These are phyloP conservation scores for Nephotettix cincticeps DNA, from an alignment of 1,140 invertebrate genomes.

Conservation along the genomic window DNA sequence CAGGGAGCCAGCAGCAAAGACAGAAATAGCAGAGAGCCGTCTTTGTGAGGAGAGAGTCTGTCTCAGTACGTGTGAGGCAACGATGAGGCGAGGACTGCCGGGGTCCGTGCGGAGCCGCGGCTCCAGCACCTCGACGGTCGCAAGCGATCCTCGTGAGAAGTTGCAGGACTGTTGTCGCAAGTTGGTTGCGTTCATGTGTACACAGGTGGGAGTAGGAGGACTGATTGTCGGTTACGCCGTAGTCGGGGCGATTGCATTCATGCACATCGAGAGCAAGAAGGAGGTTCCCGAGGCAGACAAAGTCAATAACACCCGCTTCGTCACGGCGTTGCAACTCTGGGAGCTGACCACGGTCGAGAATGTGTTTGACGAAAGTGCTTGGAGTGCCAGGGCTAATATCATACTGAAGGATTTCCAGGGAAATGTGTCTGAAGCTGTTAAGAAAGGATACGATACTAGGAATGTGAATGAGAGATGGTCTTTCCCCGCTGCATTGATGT, in stretches of 20 bases:
- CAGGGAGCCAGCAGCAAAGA: neutral
- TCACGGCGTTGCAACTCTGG: conserved; percentile 68
- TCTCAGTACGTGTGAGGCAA: neutral
- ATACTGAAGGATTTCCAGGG: conserved; percentile 70
- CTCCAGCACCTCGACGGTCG: conserved; percentile 64
- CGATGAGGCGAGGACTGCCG: conserved; percentile 29
- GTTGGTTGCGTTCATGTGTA: conserved; percentile 87
- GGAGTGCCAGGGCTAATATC: conserved; percentile 63
- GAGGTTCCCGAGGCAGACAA: conserved; percentile 56
- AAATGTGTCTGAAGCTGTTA: conserved; percentile 66
- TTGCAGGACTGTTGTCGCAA: conserved; percentile 81
- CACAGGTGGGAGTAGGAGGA: conserved; percentile 91
- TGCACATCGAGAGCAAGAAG: conserved; percentile 74
- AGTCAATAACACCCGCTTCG: conserved; percentile 52
- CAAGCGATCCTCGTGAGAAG: conserved; percentile 67
- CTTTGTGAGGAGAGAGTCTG: neutral
- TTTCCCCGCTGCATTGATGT: conserved; percentile 84
- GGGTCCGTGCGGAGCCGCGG: conserved; percentile 63
- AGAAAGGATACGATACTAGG: conserved; percentile 75
- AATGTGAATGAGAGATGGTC: conserved; percentile 73
- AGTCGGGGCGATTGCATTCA: conserved; percentile 91
- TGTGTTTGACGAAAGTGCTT: conserved; percentile 71
- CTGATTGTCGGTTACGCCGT: conserved; percentile 94
- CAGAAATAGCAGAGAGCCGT: neutral
- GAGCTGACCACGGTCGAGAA: conserved; percentile 68